These are phyloP conservation scores for Hypomesus transpacificus DNA, from an alignment of 2,113 vertebrate species.

Conservation along the genomic window DNA sequence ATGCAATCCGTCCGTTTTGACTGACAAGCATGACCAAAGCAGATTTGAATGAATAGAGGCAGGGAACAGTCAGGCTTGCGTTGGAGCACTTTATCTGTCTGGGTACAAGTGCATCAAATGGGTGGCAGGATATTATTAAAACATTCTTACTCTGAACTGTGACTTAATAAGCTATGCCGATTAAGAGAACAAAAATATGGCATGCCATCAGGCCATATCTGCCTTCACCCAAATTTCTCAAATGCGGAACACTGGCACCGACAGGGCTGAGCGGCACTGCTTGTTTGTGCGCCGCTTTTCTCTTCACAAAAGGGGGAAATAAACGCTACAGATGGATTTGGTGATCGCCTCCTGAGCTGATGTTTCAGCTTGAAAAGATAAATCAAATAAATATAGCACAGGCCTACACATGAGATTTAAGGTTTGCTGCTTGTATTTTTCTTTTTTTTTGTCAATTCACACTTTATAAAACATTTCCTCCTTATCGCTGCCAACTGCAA, in stretches of 20 bases:
- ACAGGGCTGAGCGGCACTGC: conserved; percentile 10
- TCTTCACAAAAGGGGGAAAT: conserved; percentile 18
- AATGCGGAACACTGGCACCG: conserved; percentile 55
- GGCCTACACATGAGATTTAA: conserved; percentile 9
- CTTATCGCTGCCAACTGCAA: conserved; percentile 49
- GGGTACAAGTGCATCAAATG: conserved; percentile 65
- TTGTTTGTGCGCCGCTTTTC: conserved; percentile 7
- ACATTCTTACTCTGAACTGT: conserved; percentile 59
- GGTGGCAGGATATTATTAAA: conserved; percentile 69
- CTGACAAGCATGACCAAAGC: conserved; percentile 68
- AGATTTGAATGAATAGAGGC: conserved; percentile 73
- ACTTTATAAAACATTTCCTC: conserved; percentile 50
- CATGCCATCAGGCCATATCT: conserved; percentile 62
- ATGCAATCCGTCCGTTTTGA: conserved; percentile 65
- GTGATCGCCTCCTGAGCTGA: conserved; percentile 23
- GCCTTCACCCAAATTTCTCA: conserved; percentile 51
- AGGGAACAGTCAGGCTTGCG: conserved; percentile 31
- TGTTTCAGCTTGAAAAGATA: conserved; percentile 27
- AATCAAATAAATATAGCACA: conserved; percentile 24
- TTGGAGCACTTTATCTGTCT: conserved; percentile 59
- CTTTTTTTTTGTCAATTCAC: conserved; percentile 37
- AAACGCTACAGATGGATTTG: conserved; percentile 27
- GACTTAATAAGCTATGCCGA: conserved; percentile 73
- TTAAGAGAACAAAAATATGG: conserved; percentile 69
- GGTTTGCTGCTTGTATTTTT: not conserved